Conservation (phyloP, 2,797 vertebrate genomes). For the Leptoclinus maculatus region DNA sequence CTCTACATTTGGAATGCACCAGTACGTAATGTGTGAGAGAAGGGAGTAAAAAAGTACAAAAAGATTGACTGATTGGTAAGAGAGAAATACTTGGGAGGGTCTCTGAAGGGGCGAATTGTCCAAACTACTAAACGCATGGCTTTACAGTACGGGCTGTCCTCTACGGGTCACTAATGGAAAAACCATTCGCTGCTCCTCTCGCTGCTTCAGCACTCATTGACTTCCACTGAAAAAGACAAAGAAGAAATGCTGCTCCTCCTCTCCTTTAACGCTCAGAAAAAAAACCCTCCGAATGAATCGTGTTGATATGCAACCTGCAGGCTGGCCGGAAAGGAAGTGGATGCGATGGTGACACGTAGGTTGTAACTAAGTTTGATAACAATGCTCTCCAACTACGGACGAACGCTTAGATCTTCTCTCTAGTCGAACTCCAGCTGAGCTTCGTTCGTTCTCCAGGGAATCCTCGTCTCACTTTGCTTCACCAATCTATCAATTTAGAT, state of each 20-base stretch:
- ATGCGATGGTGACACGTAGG: conserved; percentile 33
- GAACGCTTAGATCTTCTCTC: conserved; percentile 3
- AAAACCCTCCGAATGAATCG: conserved; percentile 1
- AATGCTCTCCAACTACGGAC: conserved; percentile 35
- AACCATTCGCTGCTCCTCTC: conserved; percentile 51
- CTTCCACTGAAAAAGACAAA: conserved; percentile 69
- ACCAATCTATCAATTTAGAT: conserved; percentile 9
- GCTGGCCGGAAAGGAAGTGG: conserved; percentile 21
- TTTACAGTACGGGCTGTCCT: conserved; percentile 49
- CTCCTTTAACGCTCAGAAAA: not conserved
- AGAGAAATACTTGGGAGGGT: conserved; percentile 54
- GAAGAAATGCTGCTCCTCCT: conserved; percentile 47
- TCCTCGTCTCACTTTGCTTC: conserved; percentile 25
- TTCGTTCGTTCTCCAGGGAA: conserved; percentile 14
- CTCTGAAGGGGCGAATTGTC: conserved; percentile 31
- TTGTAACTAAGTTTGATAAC: conserved; percentile 23
- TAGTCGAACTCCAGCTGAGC: conserved; percentile 17
- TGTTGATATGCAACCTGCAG: conserved; percentile 72
- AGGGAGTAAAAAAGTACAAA: conserved; percentile 83
- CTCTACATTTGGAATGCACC: conserved; percentile 56
- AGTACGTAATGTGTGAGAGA: conserved; percentile 52
- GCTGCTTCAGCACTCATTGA: conserved; percentile 43
- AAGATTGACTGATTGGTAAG: conserved; percentile 64
- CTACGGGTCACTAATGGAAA: conserved; percentile 49
- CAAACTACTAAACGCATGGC: conserved; percentile 60